These are phyloP conservation scores for Paratrypauchen microcephalus DNA, from an alignment of 2,797 vertebrate genomes.

Conservation along the genomic window DNA sequence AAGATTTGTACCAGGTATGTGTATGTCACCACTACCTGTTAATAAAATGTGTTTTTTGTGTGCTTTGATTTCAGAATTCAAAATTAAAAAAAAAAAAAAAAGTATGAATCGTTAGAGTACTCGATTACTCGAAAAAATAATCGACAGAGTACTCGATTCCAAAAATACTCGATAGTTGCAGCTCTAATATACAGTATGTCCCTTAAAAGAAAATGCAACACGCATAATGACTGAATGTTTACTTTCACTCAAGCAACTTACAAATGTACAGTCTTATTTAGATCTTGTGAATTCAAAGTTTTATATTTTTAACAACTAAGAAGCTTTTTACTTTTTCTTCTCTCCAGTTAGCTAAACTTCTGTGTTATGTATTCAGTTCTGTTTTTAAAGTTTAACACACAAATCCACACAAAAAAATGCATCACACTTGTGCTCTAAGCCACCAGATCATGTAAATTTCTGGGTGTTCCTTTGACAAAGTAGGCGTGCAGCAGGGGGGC, in stretches of 20 bases:
- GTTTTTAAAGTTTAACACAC: conserved; percentile 6
- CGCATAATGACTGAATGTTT: too few relatives aligned
- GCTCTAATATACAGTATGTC: too few relatives aligned
- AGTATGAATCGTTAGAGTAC: too few relatives aligned
- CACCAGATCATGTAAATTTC: conserved; percentile 30
- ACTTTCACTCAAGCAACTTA: not conserved
- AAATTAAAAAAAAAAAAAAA: too few relatives aligned
- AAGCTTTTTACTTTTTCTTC: not conserved
- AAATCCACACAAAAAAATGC: not conserved
- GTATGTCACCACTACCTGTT: too few relatives aligned
- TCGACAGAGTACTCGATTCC: too few relatives aligned
- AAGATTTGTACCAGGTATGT: too few relatives aligned
- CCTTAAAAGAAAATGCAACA: too few relatives aligned
- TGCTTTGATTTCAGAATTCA: too few relatives aligned
- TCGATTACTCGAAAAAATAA: too few relatives aligned
- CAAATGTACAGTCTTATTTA: not conserved
- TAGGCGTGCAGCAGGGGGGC: not conserved
- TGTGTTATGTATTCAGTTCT: conserved; percentile 2
- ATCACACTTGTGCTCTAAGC: conserved; percentile 18
- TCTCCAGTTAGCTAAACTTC: not conserved
- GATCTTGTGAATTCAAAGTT: not conserved
- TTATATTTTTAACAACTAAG: conserved; percentile 11
- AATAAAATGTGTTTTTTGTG: too few relatives aligned
- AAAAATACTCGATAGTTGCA: too few relatives aligned
- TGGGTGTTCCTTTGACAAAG: conserved; percentile 10